phyloP scores from a whole-genome alignment of 2,888 invertebrate species.

The Lasioglossum malachurum region DNA sequence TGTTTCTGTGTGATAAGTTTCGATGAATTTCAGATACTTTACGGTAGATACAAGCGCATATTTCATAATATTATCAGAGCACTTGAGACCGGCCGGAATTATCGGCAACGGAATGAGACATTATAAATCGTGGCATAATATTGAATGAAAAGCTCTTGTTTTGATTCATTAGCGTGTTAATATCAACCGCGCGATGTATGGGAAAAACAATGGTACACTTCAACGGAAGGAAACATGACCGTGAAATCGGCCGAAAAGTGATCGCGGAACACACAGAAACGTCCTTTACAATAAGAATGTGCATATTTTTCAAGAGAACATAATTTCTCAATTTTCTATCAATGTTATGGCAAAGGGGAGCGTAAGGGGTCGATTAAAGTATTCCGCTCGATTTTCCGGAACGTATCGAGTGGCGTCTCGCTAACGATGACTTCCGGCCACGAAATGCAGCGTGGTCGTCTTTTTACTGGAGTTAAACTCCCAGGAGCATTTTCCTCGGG shows the following conservation, averaged over 20 bases:
- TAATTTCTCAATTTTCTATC: background rate
- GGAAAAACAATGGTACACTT: background rate
- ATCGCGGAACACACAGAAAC: background rate
- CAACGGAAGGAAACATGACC: background rate
- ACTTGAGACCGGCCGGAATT: background rate
- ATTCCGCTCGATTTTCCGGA: background rate
- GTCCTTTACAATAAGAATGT: background rate
- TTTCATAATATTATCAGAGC: background rate
- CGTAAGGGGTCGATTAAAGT: background rate
- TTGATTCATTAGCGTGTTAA: background rate
- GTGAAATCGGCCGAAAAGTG: background rate
- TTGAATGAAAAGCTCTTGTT: background rate
- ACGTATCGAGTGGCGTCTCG: constrained; percentile 21
- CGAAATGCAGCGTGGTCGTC: constrained; percentile 49
- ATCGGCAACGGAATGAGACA: background rate
- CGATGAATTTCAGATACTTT: background rate
- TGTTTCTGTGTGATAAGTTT: background rate
- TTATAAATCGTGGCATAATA: background rate
- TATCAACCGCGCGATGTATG: background rate
- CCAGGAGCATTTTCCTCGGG: constrained; percentile 59
- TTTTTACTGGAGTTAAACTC: constrained; percentile 62
- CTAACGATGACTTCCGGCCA: constrained; percentile 24
- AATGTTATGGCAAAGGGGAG: background rate
- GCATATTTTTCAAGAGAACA: background rate
- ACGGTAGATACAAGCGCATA: background rate